These are phyloP conservation scores for Quadroppia sp. DNA, from an alignment of 2,888 invertebrate species.

Conservation along the genomic window DNA sequence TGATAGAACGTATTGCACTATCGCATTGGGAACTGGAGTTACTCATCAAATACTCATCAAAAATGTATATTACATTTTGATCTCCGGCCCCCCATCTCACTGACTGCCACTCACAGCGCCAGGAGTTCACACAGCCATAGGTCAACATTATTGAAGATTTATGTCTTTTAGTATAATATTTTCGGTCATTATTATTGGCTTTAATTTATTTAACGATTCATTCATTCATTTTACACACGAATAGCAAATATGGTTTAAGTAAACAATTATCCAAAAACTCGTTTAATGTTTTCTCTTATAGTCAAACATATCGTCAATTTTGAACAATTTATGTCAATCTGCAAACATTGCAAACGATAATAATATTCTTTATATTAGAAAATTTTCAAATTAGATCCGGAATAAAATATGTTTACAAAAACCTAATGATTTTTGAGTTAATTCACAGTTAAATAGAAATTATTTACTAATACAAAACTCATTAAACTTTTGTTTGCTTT, in stretches of 20 bases:
- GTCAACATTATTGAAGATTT: background rate
- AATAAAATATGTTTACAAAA: too few species aligned
- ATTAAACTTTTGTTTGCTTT: too few species aligned
- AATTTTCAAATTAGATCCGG: too few species aligned
- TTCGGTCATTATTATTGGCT: background rate
- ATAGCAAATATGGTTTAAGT: background rate
- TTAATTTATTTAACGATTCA: conserved; percentile 5
- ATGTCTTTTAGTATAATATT: background rate
- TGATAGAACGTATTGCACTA: background rate
- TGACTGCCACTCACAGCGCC: background rate
- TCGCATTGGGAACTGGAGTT: background rate
- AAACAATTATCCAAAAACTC: background rate
- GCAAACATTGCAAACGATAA: too few species aligned
- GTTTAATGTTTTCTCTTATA: background rate
- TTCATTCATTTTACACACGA: background rate
- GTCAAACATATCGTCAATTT: background rate
- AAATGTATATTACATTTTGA: conserved; percentile 16
- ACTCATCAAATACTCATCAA: conserved; percentile 22
- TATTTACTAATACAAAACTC: too few species aligned
- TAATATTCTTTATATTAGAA: too few species aligned
- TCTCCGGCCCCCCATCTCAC: background rate
- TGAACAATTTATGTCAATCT: background rate
- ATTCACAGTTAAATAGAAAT: too few species aligned
- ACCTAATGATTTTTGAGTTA: too few species aligned
- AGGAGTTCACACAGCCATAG: background rate